Conservation (phyloP, 1,140 invertebrate species). For the Ceratitis capitata region DNA sequence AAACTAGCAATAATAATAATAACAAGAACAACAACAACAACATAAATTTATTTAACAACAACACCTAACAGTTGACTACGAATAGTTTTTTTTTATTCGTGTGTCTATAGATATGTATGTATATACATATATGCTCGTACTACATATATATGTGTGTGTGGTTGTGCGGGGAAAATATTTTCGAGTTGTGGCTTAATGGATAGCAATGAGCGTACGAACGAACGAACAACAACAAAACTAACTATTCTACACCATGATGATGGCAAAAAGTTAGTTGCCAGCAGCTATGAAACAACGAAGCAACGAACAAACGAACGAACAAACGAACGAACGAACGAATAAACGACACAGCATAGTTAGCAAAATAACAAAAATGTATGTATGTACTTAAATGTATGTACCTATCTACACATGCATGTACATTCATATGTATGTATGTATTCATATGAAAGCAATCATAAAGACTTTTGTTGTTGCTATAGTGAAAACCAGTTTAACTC, state of each 20-base stretch:
- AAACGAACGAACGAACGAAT: conserved; percentile 8
- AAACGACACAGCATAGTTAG: conserved; percentile 10
- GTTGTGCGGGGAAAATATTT: conserved; percentile 15
- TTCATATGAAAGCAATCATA: not conserved
- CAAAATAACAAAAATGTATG: not conserved
- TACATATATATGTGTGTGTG: not conserved
- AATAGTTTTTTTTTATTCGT: not conserved
- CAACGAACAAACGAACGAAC: no score
- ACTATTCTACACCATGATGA: not conserved
- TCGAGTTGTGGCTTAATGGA: conserved; percentile 3
- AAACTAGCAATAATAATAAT: not conserved
- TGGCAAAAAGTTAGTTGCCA: conserved; percentile 33
- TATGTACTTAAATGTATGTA: not conserved
- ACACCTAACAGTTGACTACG: not conserved
- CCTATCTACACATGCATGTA: not conserved
- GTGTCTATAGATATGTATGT: not conserved
- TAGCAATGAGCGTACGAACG: no score
- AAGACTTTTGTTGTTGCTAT: not conserved
- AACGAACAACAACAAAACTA: not conserved
- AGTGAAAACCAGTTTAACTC: conserved; percentile 6
- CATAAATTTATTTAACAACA: not conserved
- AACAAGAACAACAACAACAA: not conserved
- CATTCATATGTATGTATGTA: not conserved
- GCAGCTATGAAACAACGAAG: no score
- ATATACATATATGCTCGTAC: not conserved